Evolutionary conservation across 2,113 vertebrate species (phyloP), one percentile per base, ranked within the genome.

Genomic region (Platysteira castanea): DNA sequence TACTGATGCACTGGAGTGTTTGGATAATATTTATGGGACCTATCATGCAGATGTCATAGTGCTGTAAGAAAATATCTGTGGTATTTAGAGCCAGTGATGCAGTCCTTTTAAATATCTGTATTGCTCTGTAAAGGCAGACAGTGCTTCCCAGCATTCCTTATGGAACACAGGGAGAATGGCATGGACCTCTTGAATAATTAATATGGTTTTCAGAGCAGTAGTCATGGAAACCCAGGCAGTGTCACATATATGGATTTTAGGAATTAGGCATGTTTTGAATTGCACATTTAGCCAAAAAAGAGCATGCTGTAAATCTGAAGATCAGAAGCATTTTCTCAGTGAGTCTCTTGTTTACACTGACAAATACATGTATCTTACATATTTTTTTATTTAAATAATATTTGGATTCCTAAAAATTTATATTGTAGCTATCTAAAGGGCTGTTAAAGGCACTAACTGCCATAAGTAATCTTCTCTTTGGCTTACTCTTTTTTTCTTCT

Each of bases 111-210:
- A 98, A 97, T 96, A 98, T 96, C 94, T 92, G 73, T 96, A 90
- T 79, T 87, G 73, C 91, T 95, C 96, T 96, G 46, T 97, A 76
- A 95, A 94, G 78, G 93, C 90, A 97, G 96, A 93, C 95, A 94
- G 95, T 64, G 26, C 93, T 97, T 98, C 95, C 96, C 89, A 92
- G 94, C 84, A 95, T 98, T 98, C 98, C 97, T 98, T 97, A 97
- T 97, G 98, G 97, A 96, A 96, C 84, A 31, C 87, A 85, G 84
- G 96, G 96, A 98, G 96, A 98, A 97, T 97, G 96, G 93, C 97
- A 97, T 95, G 96, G 97, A 96, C 97, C 95, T 98, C 90, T 98
- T 98, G 97, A 98, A 98, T 98, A 98, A 98, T 98, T 98, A 98
- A 98, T 98, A 97, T 96, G 97, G 97, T 97, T 98, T 98, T 98